These are phyloP conservation scores for Cacoxenus indagator DNA, from an alignment of 2,888 invertebrate genomes.

Conservation along the genomic window DNA sequence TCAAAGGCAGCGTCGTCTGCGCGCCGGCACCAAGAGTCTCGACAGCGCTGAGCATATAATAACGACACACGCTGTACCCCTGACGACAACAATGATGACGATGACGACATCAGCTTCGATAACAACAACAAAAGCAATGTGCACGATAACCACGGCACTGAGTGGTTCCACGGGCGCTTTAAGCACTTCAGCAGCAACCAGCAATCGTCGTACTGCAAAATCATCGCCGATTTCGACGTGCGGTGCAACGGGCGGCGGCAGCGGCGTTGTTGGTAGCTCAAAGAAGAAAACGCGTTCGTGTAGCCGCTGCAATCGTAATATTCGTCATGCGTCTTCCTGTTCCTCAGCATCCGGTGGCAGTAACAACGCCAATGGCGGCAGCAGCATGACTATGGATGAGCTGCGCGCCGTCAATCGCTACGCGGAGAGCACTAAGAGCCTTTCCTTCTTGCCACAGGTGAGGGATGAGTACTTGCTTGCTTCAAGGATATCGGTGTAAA, in stretches of 20 bases:
- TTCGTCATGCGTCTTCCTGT: slow-evolving; percentile 72
- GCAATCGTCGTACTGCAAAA: slow-evolving; percentile 20
- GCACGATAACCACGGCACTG: not conserved
- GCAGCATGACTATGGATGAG: slow-evolving; percentile 83
- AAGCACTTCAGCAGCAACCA: slow-evolving; percentile 25
- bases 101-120: not conserved
- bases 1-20: slow-evolving; percentile 63
- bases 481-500: slow-evolving; percentile 70
- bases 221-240: not conserved
- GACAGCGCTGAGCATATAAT: slow-evolving; percentile 46
- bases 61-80: slow-evolving; percentile 6
- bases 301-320: slow-evolving; percentile 68
- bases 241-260: slow-evolving; percentile 26
- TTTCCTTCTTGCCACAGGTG: slow-evolving; percentile 93
- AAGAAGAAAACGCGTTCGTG: slow-evolving; percentile 49
- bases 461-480: slow-evolving; percentile 71
- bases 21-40: slow-evolving; percentile 59
- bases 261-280: slow-evolving; percentile 32
- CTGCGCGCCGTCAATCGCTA: slow-evolving; percentile 88
- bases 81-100: slow-evolving; percentile 11
- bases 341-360: slow-evolving; percentile 74
- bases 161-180: slow-evolving; percentile 3
- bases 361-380: slow-evolving; percentile 65
- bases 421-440: slow-evolving; percentile 91
- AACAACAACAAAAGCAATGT: slow-evolving; percentile 30